Conservation (phyloP, 2,797 vertebrate species). For the Meda fulgida region DNA sequence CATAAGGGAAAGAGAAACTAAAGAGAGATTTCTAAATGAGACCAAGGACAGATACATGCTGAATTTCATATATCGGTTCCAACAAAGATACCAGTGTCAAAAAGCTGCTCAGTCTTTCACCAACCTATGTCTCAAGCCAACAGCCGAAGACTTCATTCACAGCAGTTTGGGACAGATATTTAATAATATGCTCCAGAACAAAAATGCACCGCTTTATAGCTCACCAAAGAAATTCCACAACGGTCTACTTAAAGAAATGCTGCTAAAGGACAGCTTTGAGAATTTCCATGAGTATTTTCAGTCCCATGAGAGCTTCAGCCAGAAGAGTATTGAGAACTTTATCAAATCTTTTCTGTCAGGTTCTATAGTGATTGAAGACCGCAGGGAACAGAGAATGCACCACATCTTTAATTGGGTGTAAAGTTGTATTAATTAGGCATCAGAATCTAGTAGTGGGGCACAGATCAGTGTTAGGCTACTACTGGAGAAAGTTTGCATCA, state of each 20-base stretch:
- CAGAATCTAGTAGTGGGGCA: slow-evolving; percentile 55
- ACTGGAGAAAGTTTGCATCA: slow-evolving; percentile 70
- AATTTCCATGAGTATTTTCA: slow-evolving; percentile 70
- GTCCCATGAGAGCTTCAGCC: slow-evolving; percentile 66
- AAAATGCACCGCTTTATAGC: slow-evolving; percentile 56
- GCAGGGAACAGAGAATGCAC: slow-evolving; percentile 68
- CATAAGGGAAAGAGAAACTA: slow-evolving; percentile 58
- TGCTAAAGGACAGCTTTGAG: slow-evolving; percentile 73
- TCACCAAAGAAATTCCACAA: slow-evolving; percentile 69
- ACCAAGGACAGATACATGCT: slow-evolving; percentile 64
- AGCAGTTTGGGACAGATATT: slow-evolving; percentile 65
- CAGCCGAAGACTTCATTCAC: slow-evolving; percentile 70
- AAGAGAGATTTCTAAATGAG: slow-evolving; percentile 66
- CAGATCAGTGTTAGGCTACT: slow-evolving; percentile 67
- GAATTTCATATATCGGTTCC: slow-evolving; percentile 72
- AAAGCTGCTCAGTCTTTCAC: slow-evolving; percentile 70
- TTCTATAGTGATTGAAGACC: slow-evolving; percentile 58
- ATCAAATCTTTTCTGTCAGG: slow-evolving; percentile 66
- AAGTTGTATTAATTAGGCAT: slow-evolving; percentile 64
- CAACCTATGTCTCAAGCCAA: slow-evolving; percentile 70
- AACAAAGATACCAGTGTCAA: slow-evolving; percentile 74
- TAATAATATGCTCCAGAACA: slow-evolving; percentile 65
- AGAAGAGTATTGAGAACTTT: slow-evolving; percentile 66
- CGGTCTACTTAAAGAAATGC: slow-evolving; percentile 69
- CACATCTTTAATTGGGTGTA: slow-evolving; percentile 71